A percentile compares a stretch with the other conserved stretches of the same genome.
Evolutionary conservation across 2,797 vertebrate species (phyloP).

Genomic region (Esox lucius): DNA sequence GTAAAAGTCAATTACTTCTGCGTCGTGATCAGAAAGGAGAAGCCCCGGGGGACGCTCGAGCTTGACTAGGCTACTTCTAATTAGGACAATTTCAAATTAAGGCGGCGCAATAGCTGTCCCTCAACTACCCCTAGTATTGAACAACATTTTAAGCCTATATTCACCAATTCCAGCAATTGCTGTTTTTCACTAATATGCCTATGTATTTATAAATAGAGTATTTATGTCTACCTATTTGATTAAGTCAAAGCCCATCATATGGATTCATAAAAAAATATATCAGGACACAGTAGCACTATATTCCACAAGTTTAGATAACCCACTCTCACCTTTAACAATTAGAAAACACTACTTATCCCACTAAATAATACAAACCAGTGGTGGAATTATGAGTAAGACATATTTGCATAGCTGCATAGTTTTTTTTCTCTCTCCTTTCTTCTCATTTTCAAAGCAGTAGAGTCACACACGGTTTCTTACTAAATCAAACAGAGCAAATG

Average conservation of each 20-base stretch:
- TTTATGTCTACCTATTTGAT: background rate
- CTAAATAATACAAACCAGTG: background rate
- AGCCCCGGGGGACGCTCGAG: constrained; percentile 63
- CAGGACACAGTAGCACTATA: background rate
- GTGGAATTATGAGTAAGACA: background rate
- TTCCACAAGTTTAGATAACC: background rate
- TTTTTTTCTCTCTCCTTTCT: too few species aligned
- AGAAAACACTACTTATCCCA: background rate
- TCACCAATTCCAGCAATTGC: background rate
- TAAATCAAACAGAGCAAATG: background rate
- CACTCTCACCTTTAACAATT: background rate
- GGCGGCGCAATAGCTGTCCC: constrained; percentile 20
- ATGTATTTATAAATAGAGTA: background rate
- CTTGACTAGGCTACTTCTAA: constrained; percentile 57
- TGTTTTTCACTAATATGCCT: background rate
- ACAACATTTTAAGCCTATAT: background rate
- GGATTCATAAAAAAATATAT: background rate
- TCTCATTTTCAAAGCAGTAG: background rate
- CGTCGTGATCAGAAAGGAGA: constrained; percentile 72
- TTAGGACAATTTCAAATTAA: constrained; percentile 64
- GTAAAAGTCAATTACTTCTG: constrained; percentile 81
- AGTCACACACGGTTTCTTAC: background rate
- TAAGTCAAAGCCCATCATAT: too few species aligned
- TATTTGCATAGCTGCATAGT: background rate
- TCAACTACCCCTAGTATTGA: background rate